Base-by-base conservation (phyloP, 2,797 vertebrate species). In the Sebastes jordani region DNA sequence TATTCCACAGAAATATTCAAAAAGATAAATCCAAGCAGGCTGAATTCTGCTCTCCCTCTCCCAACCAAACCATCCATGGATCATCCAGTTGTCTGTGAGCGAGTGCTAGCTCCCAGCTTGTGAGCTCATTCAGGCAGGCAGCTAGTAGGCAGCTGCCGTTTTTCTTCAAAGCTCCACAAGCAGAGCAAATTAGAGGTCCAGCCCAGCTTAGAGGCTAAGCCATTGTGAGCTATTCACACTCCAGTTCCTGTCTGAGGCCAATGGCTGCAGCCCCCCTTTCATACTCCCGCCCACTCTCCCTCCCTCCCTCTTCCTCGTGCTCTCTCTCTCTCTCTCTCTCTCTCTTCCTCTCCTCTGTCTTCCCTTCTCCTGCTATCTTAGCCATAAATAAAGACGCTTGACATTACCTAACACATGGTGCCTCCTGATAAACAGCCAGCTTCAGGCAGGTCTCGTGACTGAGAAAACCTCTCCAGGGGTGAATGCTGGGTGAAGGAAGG, bases 141-240 rank as follows among this genome's bases (percentile, higher is more conserved):
- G 90, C 84, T 89, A 84, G 86, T 73, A 91, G 91, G 96, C 97
- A 97, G 97, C 97, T 97, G 97, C 96, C 88, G 92, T 92, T 96
- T 94, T 96, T 95, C 95, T 96, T 95, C 95, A 93, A 93, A 97
- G 95, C 96, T 93, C 95, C 93, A 94, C 96, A 95, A 95, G 96
- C 96, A 94, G 91, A 93, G 96, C 92, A 95, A 95, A 91, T 94
- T 90, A 96, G 95, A 95, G 95, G 95, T 95, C 95, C 94, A 91
- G 95, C 93, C 95, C 95, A 94, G 96, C 90, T 92, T 94, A 93
- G 91, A 95, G 88, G 92, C 95, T 94, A 93, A 91, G 94, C 96
- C 96, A 96, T 94, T 95, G 96, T 91, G 93, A 86, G 95, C 96
- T 95, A 95, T 96, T 97, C 96, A 97, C 94, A 93, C 95, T 78